Evolutionary conservation across 2,113 vertebrate genomes (phyloP).

Genomic region (Psilopsiagon aurifrons): DNA sequence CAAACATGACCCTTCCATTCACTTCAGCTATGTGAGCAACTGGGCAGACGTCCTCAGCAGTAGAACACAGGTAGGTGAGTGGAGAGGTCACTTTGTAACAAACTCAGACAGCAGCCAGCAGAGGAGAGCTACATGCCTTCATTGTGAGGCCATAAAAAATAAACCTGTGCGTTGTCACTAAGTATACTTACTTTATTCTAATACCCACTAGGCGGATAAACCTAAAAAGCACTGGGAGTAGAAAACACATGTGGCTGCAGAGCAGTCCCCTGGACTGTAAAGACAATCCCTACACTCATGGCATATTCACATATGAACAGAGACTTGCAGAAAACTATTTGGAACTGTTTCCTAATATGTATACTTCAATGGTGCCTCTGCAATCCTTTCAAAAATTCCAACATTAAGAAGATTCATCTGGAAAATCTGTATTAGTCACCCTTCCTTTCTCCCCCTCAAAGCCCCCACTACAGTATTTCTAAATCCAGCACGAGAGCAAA

Average conservation of each 20-base stretch:
- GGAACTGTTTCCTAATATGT: neutral
- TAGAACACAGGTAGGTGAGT: accelerated
- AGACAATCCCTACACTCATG: neutral
- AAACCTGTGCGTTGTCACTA: neutral
- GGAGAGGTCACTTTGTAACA: neutral
- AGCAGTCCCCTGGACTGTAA: neutral
- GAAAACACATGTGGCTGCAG: neutral
- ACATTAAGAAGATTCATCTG: neutral
- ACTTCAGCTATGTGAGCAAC: neutral
- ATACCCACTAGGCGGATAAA: neutral
- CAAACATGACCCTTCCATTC: neutral
- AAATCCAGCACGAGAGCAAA: accelerated
- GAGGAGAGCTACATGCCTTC: neutral
- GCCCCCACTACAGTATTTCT: neutral
- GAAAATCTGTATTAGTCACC: neutral
- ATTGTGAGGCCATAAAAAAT: neutral
- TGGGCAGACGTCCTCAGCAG: neutral
- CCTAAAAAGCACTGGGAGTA: neutral
- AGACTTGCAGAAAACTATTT: neutral
- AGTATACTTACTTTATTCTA: neutral
- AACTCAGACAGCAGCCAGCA: neutral
- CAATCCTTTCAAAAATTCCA: neutral
- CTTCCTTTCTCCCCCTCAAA: neutral
- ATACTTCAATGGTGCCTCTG: accelerated
- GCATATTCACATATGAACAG: neutral